phyloP scores from a whole-genome alignment of 2,113 vertebrate genomes.

The Dinomys branickii region DNA sequence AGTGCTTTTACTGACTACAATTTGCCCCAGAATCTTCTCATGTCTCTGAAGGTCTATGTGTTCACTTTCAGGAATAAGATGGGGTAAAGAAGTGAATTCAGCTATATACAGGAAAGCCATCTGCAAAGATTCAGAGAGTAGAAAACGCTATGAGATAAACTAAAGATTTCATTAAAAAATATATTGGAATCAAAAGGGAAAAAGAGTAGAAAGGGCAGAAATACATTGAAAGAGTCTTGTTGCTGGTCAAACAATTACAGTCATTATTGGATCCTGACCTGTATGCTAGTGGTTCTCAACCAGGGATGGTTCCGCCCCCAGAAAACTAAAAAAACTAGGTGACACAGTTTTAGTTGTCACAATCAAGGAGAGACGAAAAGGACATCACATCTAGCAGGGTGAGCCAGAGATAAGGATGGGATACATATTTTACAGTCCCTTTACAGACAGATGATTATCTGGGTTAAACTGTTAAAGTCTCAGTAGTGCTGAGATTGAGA shows the following conservation, averaged over 20 bases:
- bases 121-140: not conserved
- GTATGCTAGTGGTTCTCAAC: not conserved
- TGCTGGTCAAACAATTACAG: not conserved
- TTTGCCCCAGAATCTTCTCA: not conserved
- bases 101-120: not conserved
- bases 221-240: not conserved
- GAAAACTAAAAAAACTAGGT: not conserved
- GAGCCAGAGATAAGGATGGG: not conserved
- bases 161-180: not conserved
- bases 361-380: fast-evolving
- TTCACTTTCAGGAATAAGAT: not conserved
- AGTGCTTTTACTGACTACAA: not conserved
- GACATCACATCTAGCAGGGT: fast-evolving
- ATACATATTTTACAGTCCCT: not conserved
- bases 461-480: not conserved
- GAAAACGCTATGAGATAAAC: not conserved
- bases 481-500: not conserved
- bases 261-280: not conserved
- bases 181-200: not conserved
- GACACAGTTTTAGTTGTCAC: not conserved
- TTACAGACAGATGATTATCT: not conserved
- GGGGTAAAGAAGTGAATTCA: not conserved
- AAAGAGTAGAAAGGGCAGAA: not conserved
- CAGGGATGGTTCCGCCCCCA: not conserved
- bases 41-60: not conserved